phyloP scores from a whole-genome alignment of 2,797 vertebrate species.

The Scarus forsteni region DNA sequence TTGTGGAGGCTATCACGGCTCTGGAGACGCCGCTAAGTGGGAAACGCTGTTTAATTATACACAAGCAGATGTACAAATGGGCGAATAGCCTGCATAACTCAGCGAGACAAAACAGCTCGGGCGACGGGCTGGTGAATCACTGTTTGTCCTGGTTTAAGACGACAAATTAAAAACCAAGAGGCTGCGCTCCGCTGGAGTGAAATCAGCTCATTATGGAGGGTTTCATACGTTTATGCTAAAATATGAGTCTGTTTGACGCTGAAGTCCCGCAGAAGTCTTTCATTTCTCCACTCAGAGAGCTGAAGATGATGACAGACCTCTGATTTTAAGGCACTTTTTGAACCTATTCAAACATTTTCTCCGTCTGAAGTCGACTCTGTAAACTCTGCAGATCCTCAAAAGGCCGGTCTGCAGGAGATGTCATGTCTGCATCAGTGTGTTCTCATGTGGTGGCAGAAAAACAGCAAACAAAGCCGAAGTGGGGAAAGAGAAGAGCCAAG shows the following conservation, averaged over 20 bases:
- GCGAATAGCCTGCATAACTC: constrained; percentile 68
- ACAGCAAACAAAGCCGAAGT: too few relatives aligned
- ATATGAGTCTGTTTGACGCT: not conserved
- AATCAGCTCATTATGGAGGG: constrained; percentile 15
- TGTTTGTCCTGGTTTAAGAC: constrained; percentile 33
- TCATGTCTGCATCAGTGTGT: too few relatives aligned
- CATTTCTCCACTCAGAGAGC: not conserved
- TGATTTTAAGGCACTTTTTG: too few relatives aligned
- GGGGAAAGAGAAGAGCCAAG: too few relatives aligned
- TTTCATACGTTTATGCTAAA: not conserved
- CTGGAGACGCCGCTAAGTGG: constrained; percentile 65
- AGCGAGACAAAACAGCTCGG: constrained; percentile 44
- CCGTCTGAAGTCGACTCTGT: too few relatives aligned
- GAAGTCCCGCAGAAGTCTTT: not conserved
- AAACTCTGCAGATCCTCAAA: too few relatives aligned
- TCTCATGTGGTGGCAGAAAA: too few relatives aligned
- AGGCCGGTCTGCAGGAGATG: too few relatives aligned
- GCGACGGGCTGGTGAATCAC: constrained; percentile 24
- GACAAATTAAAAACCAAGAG: constrained; percentile 30
- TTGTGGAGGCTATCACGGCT: constrained; percentile 57
- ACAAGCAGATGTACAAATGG: constrained; percentile 71
- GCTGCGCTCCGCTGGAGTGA: constrained; percentile 1
- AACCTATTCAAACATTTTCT: too few relatives aligned
- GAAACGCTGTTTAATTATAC: constrained; percentile 79
- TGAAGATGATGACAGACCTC: too few relatives aligned